Conservation (phyloP, 2,888 invertebrate genomes). For the Drosophila austrosaltans region DNA sequence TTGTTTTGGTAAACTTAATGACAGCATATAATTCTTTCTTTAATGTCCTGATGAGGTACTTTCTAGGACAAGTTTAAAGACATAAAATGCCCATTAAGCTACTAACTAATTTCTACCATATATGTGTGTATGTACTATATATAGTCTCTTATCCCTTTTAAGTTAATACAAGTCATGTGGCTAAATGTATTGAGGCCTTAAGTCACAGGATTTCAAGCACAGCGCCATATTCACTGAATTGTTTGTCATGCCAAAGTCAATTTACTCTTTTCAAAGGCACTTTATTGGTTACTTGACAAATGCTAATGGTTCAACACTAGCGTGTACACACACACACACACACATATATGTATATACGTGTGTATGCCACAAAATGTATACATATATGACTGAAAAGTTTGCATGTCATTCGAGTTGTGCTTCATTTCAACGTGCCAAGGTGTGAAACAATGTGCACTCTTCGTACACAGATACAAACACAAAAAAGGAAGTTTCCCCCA, state of each 20-base stretch:
- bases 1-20: constrained; percentile 13
- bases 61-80: constrained; percentile 31
- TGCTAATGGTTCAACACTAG: constrained; percentile 60
- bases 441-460: constrained; percentile 63
- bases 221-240: constrained; percentile 56
- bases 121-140: neutral
- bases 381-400: constrained; percentile 61
- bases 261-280: constrained; percentile 72
- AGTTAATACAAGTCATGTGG: constrained; percentile 65
- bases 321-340: constrained; percentile 10
- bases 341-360: constrained; percentile 20
- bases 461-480: constrained; percentile 40
- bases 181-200: constrained; percentile 58
- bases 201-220: constrained; percentile 13
- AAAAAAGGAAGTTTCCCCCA: constrained; percentile 1
- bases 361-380: constrained; percentile 14
- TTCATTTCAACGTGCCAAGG: constrained; percentile 58
- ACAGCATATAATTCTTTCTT: constrained; percentile 3
- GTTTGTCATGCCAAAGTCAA: constrained; percentile 77
- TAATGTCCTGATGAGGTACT: neutral
- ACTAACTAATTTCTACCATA: constrained; percentile 27
- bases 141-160: constrained; percentile 14
- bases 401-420: constrained; percentile 73
- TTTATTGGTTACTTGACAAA: constrained; percentile 75
- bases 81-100: constrained; percentile 43